Percentiles rank a stretch among this genome's conserved stretches.
Evolutionary conservation across 2,888 invertebrate species (phyloP).

Genomic region (Lycia hirtaria): DNA sequence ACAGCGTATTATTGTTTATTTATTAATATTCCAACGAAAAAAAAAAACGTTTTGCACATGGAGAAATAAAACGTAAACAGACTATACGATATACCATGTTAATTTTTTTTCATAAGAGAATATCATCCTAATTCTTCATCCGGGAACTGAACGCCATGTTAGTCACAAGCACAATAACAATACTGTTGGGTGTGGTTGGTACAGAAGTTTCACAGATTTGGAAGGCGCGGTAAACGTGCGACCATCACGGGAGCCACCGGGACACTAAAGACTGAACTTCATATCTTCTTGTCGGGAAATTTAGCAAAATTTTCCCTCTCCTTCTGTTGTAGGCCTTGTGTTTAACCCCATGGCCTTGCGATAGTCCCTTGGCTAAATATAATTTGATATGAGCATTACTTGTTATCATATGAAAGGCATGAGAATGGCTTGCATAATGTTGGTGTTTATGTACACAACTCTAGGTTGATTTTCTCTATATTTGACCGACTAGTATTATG

Average conservation of each 20-base stretch:
- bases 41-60: no score
- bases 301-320: conserved; percentile 3
- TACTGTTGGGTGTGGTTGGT: conserved; percentile 8
- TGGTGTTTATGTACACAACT: background rate
- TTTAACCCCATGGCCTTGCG: background rate
- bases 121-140: background rate
- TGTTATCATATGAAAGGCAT: background rate
- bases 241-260: background rate
- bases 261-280: background rate
- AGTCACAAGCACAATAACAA: conserved; percentile 11
- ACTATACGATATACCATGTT: no score
- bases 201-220: background rate
- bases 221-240: background rate
- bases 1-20: no score
- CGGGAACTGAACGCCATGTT: conserved; percentile 1
- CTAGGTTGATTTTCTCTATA: no score
- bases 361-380: background rate
- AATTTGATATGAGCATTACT: background rate
- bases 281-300: conserved; percentile 2
- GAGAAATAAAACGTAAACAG: no score
- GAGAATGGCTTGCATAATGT: background rate
- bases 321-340: conserved; percentile 2
- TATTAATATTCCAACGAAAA: no score
- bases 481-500: no score
- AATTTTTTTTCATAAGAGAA: background rate